Conservation (phyloP, 2,888 invertebrate genomes). For the Geophilus truncorum region DNA sequence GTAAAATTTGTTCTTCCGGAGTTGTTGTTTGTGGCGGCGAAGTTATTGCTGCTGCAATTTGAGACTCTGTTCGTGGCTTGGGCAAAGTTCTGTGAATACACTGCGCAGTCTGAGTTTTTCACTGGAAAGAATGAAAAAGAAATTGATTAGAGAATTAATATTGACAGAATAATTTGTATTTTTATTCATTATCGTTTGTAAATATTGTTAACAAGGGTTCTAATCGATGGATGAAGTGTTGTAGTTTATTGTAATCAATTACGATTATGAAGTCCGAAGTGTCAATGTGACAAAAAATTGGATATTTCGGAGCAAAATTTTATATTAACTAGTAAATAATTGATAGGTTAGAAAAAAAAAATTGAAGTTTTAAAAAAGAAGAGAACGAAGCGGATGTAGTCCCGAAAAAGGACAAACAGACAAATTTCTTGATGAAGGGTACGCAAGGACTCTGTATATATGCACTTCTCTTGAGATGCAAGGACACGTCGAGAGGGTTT, state of each 20-base stretch:
- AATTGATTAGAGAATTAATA: background rate
- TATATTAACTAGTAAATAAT: too few species aligned
- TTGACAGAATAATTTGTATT: background rate
- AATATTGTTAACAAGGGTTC: background rate
- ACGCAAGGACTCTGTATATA: background rate
- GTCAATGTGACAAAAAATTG: background rate
- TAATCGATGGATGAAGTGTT: background rate
- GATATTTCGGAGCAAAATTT: background rate
- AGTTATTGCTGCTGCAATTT: background rate
- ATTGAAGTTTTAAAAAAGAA: too few species aligned
- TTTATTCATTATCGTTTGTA: background rate
- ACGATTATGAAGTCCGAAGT: background rate
- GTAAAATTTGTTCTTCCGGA: slow-evolving; percentile 98
- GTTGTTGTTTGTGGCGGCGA: slow-evolving; percentile 56
- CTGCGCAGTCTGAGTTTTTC: background rate
- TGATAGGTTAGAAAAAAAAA: too few species aligned
- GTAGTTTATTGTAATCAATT: background rate
- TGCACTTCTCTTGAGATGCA: background rate
- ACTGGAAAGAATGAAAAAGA: background rate
- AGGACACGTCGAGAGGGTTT: background rate
- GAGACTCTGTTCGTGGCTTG: background rate
- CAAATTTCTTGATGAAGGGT: background rate
- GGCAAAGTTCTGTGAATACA: background rate
- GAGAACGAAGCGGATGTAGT: too few species aligned
- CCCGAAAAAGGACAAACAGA: background rate